Percentiles rank a stretch among this genome's conserved stretches.
Evolutionary conservation across 1,140 invertebrate species (phyloP).

Genomic region (Diprion similis): DNA sequence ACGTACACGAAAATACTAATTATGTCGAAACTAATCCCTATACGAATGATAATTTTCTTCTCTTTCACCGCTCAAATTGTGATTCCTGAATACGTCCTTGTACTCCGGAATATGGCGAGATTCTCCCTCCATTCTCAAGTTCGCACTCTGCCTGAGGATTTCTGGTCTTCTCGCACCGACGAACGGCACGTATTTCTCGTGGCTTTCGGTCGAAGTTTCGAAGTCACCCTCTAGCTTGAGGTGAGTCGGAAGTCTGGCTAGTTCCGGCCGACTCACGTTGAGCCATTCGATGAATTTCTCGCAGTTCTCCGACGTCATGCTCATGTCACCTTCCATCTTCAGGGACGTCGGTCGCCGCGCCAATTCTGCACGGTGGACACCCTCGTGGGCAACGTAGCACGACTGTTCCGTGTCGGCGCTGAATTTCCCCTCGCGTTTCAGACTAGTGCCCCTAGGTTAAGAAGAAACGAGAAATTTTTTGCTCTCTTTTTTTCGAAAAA

Average conservation of each 20-base stretch:
- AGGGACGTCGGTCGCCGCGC: constrained; percentile 60
- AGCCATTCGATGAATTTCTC: constrained; percentile 63
- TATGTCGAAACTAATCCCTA: not conserved
- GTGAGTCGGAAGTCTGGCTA: constrained; percentile 54
- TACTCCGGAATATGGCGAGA: constrained; percentile 56
- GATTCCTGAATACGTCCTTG: constrained; percentile 51
- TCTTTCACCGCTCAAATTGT: constrained; percentile 41
- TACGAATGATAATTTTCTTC: constrained; percentile 8
- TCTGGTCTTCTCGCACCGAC: constrained; percentile 53
- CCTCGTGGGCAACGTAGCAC: constrained; percentile 49
- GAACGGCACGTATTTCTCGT: constrained; percentile 62
- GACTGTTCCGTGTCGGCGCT: constrained; percentile 53
- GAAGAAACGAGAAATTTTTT: constrained; percentile 1
- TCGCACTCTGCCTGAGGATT: constrained; percentile 48
- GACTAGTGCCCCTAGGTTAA: constrained; percentile 33
- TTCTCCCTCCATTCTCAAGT: constrained; percentile 58
- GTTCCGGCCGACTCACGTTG: constrained; percentile 53
- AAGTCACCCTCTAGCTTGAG: constrained; percentile 63
- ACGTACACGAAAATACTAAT: constrained; percentile 13
- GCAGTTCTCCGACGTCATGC: constrained; percentile 60
- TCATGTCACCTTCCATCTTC: constrained; percentile 62
- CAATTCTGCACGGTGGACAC: constrained; percentile 54
- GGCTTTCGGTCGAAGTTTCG: constrained; percentile 61
- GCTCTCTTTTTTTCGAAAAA: no score
- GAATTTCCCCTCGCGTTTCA: constrained; percentile 44